These are phyloP conservation scores for Crenuchus spilurus DNA, from an alignment of 2,797 vertebrate species.

Conservation along the genomic window DNA sequence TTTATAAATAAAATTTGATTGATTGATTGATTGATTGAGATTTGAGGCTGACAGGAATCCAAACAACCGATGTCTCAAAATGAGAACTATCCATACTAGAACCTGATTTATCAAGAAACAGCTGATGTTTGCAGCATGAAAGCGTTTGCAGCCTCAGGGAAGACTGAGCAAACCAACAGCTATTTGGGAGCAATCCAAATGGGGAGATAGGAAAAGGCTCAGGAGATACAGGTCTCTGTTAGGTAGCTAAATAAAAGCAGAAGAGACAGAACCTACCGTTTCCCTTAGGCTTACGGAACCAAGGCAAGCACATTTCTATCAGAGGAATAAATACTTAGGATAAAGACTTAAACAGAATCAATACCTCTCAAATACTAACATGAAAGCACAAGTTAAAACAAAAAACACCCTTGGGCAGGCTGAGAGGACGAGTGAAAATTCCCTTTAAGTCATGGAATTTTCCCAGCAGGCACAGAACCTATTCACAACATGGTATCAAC, in stretches of 20 bases:
- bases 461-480: no score
- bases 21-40: no score
- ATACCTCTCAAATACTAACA: neutral
- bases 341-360: neutral
- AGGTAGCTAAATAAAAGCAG: neutral
- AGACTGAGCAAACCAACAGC: neutral
- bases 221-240: neutral
- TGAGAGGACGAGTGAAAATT: no score
- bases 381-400: neutral
- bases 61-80: neutral
- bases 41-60: neutral
- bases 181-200: neutral
- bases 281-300: no score
- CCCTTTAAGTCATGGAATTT: no score
- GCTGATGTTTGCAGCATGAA: neutral
- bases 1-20: no score
- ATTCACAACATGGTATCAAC: no score
- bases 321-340: neutral
- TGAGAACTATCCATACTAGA: no score
- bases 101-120: neutral
- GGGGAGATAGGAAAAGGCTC: neutral
- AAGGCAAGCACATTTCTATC: neutral
- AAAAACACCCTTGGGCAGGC: neutral
- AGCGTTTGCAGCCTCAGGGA: neutral
- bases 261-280: neutral